These are phyloP conservation scores for Sesia bembeciformis DNA, from an alignment of 2,888 invertebrate genomes.

Conservation along the genomic window DNA sequence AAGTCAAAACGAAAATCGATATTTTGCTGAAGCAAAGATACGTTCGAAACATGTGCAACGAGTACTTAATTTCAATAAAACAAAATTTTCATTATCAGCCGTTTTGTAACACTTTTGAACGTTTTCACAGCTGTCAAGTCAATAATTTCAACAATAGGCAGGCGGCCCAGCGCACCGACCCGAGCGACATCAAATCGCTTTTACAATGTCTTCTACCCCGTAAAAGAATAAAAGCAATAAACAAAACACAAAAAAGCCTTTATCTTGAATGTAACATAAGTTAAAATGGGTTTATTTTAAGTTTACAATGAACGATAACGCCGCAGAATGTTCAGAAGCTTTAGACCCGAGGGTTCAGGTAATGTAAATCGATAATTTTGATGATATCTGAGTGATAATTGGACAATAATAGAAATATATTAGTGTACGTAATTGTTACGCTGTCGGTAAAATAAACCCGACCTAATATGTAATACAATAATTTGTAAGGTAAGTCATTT, in stretches of 20 bases:
- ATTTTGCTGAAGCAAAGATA: no score
- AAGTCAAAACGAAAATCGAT: no score
- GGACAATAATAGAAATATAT: not conserved
- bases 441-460: constrained; percentile 7
- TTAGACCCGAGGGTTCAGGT: constrained; percentile 89
- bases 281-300: constrained; percentile 45
- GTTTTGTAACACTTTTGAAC: no score
- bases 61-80: no score
- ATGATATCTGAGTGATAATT: constrained; percentile 6
- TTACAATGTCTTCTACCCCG: not conserved
- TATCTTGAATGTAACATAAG: constrained; percentile 23
- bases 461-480: no score
- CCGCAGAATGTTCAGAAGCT: constrained; percentile 77
- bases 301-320: constrained; percentile 75
- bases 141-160: no score
- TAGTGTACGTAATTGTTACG: constrained; percentile 5
- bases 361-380: constrained; percentile 54
- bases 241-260: constrained; percentile 1
- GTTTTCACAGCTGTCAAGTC: no score
- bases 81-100: no score
- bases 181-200: not conserved
- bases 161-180: no score
- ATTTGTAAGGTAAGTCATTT: no score
- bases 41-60: no score
- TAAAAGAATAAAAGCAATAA: not conserved